These are phyloP conservation scores for Latrodectus elegans DNA, from an alignment of 2,888 invertebrate genomes.

Conservation along the genomic window DNA sequence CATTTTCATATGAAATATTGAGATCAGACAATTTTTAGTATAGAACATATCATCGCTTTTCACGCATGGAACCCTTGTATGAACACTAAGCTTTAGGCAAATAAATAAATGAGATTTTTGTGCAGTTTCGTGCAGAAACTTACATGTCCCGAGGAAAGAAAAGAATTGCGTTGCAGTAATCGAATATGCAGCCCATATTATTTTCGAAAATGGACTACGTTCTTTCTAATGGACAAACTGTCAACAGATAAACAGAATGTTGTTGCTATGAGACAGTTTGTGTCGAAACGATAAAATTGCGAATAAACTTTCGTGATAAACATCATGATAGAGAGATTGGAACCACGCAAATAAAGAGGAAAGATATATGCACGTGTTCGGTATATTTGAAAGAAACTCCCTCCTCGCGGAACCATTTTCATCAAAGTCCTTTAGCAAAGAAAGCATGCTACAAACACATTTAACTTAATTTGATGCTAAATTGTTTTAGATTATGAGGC, in stretches of 20 bases:
- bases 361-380: background rate
- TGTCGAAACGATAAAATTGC: constrained; percentile 50
- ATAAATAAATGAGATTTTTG: background rate
- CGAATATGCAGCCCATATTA: constrained; percentile 48
- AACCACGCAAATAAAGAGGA: constrained; percentile 19
- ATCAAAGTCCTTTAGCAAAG: background rate
- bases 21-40: background rate
- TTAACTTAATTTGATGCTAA: too few species aligned
- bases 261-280: constrained; percentile 60
- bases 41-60: background rate
- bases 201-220: constrained; percentile 28
- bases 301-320: constrained; percentile 54
- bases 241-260: constrained; percentile 67
- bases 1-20: background rate
- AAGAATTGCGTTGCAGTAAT: constrained; percentile 20
- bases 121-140: constrained; percentile 13
- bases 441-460: background rate
- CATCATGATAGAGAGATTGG: constrained; percentile 18
- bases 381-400: background rate
- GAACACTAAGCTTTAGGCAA: constrained; percentile 11
- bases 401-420: background rate
- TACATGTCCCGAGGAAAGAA: background rate
- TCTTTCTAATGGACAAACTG: constrained; percentile 55
- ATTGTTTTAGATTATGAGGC: too few species aligned
- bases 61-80: background rate